Evolutionary conservation across 2,113 vertebrate species (phyloP).

Genomic region (Scopus umbretta): DNA sequence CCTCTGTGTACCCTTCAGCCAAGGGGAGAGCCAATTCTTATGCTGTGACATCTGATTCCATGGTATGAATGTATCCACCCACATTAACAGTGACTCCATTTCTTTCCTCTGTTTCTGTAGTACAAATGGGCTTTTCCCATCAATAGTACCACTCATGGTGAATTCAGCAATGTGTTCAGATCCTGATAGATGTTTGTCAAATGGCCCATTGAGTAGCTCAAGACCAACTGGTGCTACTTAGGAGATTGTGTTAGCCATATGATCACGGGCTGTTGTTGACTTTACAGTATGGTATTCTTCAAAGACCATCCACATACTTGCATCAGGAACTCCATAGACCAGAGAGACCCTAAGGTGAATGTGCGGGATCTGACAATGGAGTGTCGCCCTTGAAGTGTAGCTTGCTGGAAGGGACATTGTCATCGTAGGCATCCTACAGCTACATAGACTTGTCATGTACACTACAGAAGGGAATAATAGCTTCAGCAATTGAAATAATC

Average conservation of each 20-base stretch:
- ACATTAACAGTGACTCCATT: background rate
- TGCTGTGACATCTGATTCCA: background rate
- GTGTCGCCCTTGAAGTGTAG: rapidly evolving
- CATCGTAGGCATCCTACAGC: background rate
- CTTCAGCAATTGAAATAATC: background rate
- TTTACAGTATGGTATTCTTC: background rate
- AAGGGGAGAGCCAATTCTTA: background rate
- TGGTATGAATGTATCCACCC: background rate
- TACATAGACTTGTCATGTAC: background rate
- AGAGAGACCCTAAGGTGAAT: background rate
- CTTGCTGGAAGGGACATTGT: background rate
- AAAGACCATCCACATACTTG: background rate
- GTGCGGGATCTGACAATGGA: background rate
- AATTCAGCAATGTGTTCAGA: background rate
- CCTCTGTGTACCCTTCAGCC: background rate
- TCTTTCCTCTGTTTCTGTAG: background rate
- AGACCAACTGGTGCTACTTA: background rate
- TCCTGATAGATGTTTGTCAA: constrained; percentile 15
- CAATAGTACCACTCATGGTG: background rate
- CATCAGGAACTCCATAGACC: background rate
- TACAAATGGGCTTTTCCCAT: background rate
- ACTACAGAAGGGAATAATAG: background rate
- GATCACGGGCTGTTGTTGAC: background rate
- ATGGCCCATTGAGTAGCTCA: background rate
- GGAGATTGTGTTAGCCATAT: background rate